These are phyloP conservation scores for Nowickia ferox DNA, from an alignment of 2,888 invertebrate genomes.

Conservation along the genomic window DNA sequence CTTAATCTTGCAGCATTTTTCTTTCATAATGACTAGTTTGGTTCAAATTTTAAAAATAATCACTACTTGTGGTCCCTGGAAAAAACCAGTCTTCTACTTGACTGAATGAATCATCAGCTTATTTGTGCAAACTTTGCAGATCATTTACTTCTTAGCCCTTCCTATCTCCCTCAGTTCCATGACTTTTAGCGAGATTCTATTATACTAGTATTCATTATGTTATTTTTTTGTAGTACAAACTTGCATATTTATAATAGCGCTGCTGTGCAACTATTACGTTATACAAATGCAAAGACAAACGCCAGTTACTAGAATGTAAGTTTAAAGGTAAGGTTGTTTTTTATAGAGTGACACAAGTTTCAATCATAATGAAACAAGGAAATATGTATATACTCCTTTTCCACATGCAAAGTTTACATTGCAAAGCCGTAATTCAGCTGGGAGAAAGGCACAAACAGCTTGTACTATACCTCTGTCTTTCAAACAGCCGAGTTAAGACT, in stretches of 20 bases:
- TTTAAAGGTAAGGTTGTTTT: too few relatives aligned
- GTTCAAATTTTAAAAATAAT: too few relatives aligned
- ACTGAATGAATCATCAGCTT: slow-evolving; percentile 14
- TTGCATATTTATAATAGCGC: slow-evolving; percentile 11
- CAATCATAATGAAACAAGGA: too few relatives aligned
- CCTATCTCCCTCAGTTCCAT: not conserved
- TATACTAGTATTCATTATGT: not conserved
- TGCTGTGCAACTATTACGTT: not conserved
- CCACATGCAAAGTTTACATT: too few relatives aligned
- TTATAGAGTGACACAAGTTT: too few relatives aligned
- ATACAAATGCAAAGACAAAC: not conserved
- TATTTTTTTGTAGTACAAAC: not conserved
- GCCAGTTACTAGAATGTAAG: not conserved
- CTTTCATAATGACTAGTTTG: too few relatives aligned
- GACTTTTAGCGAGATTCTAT: slow-evolving; percentile 16
- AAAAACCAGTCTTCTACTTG: not conserved
- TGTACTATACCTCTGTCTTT: too few relatives aligned
- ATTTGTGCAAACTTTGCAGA: slow-evolving; percentile 8
- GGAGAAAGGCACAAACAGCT: too few relatives aligned
- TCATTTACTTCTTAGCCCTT: not conserved
- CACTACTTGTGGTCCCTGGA: not conserved
- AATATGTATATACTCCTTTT: too few relatives aligned
- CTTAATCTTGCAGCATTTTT: too few relatives aligned
- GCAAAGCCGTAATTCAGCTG: too few relatives aligned
- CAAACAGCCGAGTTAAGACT: too few relatives aligned